Evolutionary conservation across 2,888 invertebrate genomes (phyloP).

Genomic region (Molanna angustata): DNA sequence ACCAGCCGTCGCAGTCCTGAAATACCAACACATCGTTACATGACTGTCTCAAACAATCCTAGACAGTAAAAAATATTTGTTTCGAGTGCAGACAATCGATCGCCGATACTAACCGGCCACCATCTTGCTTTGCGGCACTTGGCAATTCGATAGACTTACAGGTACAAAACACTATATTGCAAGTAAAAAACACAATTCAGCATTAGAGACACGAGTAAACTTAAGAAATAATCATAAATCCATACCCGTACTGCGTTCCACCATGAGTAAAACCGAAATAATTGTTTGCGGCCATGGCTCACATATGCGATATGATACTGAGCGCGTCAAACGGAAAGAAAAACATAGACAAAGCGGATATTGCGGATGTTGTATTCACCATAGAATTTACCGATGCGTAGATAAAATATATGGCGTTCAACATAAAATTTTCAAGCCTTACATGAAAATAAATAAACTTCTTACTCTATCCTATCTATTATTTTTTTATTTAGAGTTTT

Average conservation of each 20-base stretch:
- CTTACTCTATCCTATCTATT: too few relatives aligned
- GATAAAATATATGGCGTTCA: too few relatives aligned
- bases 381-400: too few relatives aligned
- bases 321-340: slow-evolving; percentile 28
- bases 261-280: slow-evolving; percentile 94
- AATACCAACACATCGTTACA: slow-evolving; percentile 34
- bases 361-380: too few relatives aligned
- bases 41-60: neutral
- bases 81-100: slow-evolving; percentile 20
- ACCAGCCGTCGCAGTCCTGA: slow-evolving; percentile 68
- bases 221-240: slow-evolving; percentile 33
- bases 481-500: too few relatives aligned
- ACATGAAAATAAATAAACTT: too few relatives aligned
- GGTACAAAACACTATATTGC: slow-evolving; percentile 8
- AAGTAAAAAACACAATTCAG: slow-evolving; percentile 1
- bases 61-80: neutral
- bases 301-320: slow-evolving; percentile 16
- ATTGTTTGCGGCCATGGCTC: slow-evolving; percentile 82
- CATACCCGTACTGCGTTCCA: slow-evolving; percentile 89
- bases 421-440: too few relatives aligned
- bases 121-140: slow-evolving; percentile 27
- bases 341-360: slow-evolving; percentile 12
- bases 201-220: slow-evolving; percentile 6
- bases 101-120: slow-evolving; percentile 21
- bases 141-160: slow-evolving; percentile 8